A percentile compares a stretch with the other conserved stretches of the same genome.
These are phyloP conservation scores for Calephelis virginiensis DNA, from an alignment of 1,140 invertebrate species.

Conservation along the genomic window DNA sequence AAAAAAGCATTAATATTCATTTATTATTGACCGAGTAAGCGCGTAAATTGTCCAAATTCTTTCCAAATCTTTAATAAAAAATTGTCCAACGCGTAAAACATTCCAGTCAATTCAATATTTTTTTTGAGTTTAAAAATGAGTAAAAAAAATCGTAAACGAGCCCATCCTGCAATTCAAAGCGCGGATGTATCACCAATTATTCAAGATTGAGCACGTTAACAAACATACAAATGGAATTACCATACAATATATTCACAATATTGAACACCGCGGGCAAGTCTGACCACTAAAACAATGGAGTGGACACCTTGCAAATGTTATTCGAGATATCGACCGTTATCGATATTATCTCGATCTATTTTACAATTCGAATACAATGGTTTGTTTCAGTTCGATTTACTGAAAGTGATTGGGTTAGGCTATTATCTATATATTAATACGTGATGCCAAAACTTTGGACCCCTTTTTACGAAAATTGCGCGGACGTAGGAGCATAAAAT, in stretches of 20 bases:
- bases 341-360: not conserved
- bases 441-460: too few species aligned
- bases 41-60: too few species aligned
- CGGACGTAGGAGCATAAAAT: too few species aligned
- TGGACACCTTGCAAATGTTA: constrained; percentile 9
- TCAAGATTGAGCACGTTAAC: constrained; percentile 41
- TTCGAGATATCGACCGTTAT: not conserved
- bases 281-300: constrained; percentile 29
- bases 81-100: not conserved
- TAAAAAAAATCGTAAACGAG: not conserved
- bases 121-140: too few species aligned
- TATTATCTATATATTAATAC: too few species aligned
- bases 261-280: constrained; percentile 33
- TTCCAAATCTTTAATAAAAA: too few species aligned
- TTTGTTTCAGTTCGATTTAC: constrained; percentile 6
- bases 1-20: too few species aligned
- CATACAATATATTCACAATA: constrained; percentile 52
- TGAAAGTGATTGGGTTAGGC: not conserved
- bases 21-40: too few species aligned
- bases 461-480: too few species aligned
- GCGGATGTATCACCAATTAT: constrained; percentile 40
- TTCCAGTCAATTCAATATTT: too few species aligned
- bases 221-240: constrained; percentile 51
- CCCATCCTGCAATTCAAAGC: not conserved
- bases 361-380: constrained; percentile 25